Conservation (phyloP, 2,797 vertebrate genomes). For the Tiaroga cobitis region DNA sequence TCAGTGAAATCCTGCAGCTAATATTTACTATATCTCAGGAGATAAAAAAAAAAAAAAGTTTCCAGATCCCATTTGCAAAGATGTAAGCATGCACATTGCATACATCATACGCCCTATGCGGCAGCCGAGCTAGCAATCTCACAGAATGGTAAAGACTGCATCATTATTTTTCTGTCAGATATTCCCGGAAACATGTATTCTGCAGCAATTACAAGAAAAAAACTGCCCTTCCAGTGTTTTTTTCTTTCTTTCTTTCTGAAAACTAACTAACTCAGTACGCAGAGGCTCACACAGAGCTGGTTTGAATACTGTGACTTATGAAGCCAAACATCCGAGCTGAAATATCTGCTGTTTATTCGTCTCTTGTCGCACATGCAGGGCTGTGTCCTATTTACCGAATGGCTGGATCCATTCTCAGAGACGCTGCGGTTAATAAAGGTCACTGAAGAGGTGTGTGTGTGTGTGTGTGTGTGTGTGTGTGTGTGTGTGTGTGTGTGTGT, state of each 20-base stretch:
- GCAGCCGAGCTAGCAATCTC: background rate
- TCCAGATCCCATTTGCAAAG: background rate
- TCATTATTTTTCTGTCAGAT: conserved; percentile 16
- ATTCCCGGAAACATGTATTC: conserved; percentile 1
- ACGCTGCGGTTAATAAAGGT: conserved; percentile 50
- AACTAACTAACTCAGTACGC: conserved; percentile 6
- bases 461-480: background rate
- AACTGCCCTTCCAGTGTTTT: background rate
- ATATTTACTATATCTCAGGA: background rate
- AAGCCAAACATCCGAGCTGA: conserved; percentile 43
- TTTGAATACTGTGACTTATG: conserved; percentile 31
- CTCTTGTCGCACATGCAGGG: conserved; percentile 57
- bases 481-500: background rate
- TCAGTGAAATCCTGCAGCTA: background rate
- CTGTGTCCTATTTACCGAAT: conserved; percentile 63
- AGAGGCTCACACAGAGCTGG: background rate
- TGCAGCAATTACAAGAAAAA: background rate
- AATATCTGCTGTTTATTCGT: conserved; percentile 49
- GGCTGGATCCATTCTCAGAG: conserved; percentile 52
- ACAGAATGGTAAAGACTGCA: background rate
- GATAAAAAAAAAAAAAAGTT: background rate
- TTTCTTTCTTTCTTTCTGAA: background rate
- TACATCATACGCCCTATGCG: background rate
- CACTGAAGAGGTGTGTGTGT: conserved; percentile 13
- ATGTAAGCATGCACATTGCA: background rate